Percentiles rank a stretch among this genome's conserved stretches.
Evolutionary conservation across 2,888 invertebrate genomes (phyloP).

Genomic region (Chrysolina oricalcia): DNA sequence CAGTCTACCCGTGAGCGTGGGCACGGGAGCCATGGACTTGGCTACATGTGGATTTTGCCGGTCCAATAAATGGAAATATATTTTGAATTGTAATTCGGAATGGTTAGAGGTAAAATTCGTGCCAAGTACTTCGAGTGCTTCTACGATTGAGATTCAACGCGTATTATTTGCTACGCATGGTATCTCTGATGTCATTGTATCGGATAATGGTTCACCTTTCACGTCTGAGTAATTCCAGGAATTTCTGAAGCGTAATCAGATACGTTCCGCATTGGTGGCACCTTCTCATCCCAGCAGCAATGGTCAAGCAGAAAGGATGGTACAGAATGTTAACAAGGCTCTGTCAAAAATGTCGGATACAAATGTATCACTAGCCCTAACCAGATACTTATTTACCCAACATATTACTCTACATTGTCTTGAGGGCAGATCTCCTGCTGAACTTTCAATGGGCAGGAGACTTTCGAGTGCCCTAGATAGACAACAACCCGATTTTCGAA

Average conservation of each 20-base stretch:
- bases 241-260: slow-evolving; percentile 44
- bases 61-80: no score
- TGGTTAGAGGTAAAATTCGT: no score
- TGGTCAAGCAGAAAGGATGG: slow-evolving; percentile 36
- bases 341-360: background rate
- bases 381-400: slow-evolving; percentile 1
- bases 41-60: no score
- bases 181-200: slow-evolving; percentile 31
- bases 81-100: no score
- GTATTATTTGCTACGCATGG: slow-evolving; percentile 48
- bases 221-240: slow-evolving; percentile 42
- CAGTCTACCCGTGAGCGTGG: no score
- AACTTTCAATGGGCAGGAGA: background rate
- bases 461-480: background rate
- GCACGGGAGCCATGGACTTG: no score
- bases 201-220: background rate
- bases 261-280: slow-evolving; percentile 31
- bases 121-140: no score
- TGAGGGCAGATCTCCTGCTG: background rate
- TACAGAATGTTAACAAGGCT: slow-evolving; percentile 24
- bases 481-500: background rate
- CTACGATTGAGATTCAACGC: background rate
- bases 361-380: background rate
- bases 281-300: slow-evolving; percentile 37
- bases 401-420: background rate